A percentile compares a stretch with the other conserved stretches of the same genome.
Conservation (phyloP, 1,140 invertebrate species). For the Ooceraea biroi region DNA sequence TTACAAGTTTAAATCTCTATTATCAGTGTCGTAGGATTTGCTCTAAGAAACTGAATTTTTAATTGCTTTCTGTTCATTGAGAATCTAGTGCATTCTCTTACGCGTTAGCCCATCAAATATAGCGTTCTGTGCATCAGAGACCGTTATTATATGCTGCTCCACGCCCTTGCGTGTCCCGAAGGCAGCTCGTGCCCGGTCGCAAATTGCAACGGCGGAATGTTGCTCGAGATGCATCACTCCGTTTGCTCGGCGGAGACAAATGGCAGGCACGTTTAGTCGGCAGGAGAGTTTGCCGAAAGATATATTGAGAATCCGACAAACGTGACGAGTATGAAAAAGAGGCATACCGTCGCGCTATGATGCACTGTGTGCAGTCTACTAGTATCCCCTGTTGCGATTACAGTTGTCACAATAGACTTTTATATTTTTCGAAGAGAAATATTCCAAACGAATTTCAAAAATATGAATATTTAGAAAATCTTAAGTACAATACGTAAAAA, state of each 20-base stretch:
- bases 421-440: no score
- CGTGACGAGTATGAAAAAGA: background rate
- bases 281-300: slow-evolving; percentile 12
- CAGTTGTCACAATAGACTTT: background rate
- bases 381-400: background rate
- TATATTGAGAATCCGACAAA: slow-evolving; percentile 21
- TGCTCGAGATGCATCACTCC: background rate
- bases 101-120: background rate
- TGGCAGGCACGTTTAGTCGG: background rate
- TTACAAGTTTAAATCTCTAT: no score
- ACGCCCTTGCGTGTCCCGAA: slow-evolving; percentile 31
- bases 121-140: slow-evolving; percentile 52
- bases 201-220: slow-evolving; percentile 37
- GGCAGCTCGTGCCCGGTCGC: background rate
- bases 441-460: background rate
- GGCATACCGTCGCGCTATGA: background rate
- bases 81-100: no score
- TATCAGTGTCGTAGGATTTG: no score
- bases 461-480: no score
- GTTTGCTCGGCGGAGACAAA: background rate
- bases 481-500: background rate
- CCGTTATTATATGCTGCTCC: slow-evolving; percentile 56
- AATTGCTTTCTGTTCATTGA: no score
- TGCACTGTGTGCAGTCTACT: background rate
- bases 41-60: no score